Conservation (phyloP, 1,140 invertebrate genomes). For the Heliothis virescens region DNA sequence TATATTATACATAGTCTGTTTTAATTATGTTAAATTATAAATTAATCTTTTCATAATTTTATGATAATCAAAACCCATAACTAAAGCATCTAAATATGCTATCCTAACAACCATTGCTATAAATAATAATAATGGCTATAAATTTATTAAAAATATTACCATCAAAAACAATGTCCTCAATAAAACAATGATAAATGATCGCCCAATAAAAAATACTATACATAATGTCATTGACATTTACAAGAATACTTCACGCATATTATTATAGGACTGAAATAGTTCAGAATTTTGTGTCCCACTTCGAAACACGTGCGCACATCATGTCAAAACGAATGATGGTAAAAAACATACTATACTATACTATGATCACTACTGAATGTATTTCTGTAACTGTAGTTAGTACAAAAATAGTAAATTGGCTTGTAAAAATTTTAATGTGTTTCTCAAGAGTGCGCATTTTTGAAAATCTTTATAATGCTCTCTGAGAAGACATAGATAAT, state of each 20-base stretch:
- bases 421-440: not conserved
- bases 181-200: not conserved
- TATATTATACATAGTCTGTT: too few species aligned
- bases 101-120: too few species aligned
- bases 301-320: not conserved
- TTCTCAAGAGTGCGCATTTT: not conserved
- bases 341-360: slow-evolving; percentile 17
- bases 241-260: not conserved
- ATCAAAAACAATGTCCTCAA: not conserved
- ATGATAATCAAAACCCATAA: too few species aligned
- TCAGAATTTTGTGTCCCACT: slow-evolving; percentile 9
- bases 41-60: too few species aligned
- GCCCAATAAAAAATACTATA: not conserved
- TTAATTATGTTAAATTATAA: not conserved
- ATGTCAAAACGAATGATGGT: not conserved
- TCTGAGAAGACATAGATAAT: too few species aligned
- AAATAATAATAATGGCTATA: not conserved
- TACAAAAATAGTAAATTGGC: slow-evolving; percentile 14
- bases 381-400: slow-evolving; percentile 6
- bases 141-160: not conserved
- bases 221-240: slow-evolving; percentile 2
- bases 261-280: slow-evolving; percentile 3
- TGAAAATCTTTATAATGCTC: too few species aligned
- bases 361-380: not conserved
- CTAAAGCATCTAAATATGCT: too few species aligned